Evolutionary conservation across 2,113 vertebrate genomes (phyloP).

Genomic region (Lophius piscatorius): DNA sequence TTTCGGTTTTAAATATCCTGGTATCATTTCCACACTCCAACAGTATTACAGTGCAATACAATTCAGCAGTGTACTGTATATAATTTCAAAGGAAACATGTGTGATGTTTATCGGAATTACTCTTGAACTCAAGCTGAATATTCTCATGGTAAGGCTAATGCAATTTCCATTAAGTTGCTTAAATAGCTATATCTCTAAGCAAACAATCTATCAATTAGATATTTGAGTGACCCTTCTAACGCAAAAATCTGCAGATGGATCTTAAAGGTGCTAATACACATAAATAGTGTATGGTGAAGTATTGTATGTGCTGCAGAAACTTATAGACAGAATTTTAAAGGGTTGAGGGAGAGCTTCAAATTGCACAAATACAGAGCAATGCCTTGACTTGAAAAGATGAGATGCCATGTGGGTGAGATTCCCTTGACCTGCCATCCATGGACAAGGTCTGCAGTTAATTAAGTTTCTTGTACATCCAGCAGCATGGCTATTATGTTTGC

Average conservation of each 20-base stretch:
- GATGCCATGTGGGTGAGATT: constrained; percentile 55
- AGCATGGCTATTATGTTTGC: constrained; percentile 61
- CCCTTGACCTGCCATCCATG: constrained; percentile 67
- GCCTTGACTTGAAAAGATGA: constrained; percentile 42
- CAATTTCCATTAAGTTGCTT: neutral
- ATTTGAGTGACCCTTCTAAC: constrained; percentile 16
- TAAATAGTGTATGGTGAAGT: constrained; percentile 15
- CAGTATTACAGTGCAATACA: no score
- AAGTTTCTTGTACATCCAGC: constrained; percentile 57
- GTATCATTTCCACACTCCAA: neutral
- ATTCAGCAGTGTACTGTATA: constrained; percentile 1
- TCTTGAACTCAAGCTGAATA: neutral
- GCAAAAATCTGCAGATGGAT: constrained; percentile 23
- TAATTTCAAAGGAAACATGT: constrained; percentile 19
- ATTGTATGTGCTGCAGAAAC: constrained; percentile 6
- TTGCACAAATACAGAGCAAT: constrained; percentile 46
- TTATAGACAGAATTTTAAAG: constrained; percentile 38
- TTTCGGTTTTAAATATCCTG: no score
- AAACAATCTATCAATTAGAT: constrained; percentile 4
- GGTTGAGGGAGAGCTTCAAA: constrained; percentile 29
- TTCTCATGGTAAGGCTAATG: neutral
- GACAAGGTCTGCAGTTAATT: constrained; percentile 71
- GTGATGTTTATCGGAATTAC: neutral
- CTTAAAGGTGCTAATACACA: constrained; percentile 13
- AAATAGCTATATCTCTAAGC: neutral